These are phyloP conservation scores for Lasioglossum vierecki DNA, from an alignment of 2,888 invertebrate species.

Conservation along the genomic window DNA sequence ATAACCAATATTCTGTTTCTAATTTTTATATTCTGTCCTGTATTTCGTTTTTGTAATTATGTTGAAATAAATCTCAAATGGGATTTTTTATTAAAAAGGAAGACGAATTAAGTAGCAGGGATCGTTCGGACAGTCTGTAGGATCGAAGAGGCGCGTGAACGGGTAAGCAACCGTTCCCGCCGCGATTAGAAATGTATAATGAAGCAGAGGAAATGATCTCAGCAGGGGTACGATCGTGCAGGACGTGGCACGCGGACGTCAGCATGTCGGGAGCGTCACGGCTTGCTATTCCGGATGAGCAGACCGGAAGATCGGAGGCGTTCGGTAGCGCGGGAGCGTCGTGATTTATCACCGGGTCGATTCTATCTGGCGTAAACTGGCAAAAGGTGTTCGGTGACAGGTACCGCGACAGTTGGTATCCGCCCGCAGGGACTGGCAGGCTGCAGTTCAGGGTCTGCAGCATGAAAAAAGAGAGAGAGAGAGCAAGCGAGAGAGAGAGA, in stretches of 20 bases:
- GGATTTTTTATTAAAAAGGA: too few species aligned
- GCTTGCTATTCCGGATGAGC: not conserved
- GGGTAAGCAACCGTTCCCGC: not conserved
- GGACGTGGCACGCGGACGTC: not conserved
- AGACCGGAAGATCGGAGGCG: constrained; percentile 20
- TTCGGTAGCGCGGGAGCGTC: constrained; percentile 19
- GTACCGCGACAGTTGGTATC: constrained; percentile 71
- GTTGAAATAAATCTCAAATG: too few species aligned
- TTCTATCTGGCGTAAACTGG: constrained; percentile 63
- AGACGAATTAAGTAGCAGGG: not conserved
- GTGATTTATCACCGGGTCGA: constrained; percentile 62
- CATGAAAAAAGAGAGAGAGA: constrained; percentile 54
- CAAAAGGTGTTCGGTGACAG: constrained; percentile 64
- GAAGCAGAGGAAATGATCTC: not conserved
- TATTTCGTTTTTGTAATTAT: too few species aligned
- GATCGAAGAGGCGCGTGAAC: not conserved
- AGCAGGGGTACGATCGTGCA: not conserved
- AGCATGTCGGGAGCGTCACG: not conserved
- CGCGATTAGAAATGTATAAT: not conserved
- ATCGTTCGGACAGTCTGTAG: not conserved
- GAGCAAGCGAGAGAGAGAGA: constrained; percentile 25
- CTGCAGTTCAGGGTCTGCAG: constrained; percentile 23
- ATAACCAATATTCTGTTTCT: too few species aligned
- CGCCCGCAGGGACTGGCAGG: constrained; percentile 55
- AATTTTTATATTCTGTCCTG: too few species aligned